These are phyloP conservation scores for Colistium nudipinnis DNA, from an alignment of 2,113 vertebrate species.

Conservation along the genomic window DNA sequence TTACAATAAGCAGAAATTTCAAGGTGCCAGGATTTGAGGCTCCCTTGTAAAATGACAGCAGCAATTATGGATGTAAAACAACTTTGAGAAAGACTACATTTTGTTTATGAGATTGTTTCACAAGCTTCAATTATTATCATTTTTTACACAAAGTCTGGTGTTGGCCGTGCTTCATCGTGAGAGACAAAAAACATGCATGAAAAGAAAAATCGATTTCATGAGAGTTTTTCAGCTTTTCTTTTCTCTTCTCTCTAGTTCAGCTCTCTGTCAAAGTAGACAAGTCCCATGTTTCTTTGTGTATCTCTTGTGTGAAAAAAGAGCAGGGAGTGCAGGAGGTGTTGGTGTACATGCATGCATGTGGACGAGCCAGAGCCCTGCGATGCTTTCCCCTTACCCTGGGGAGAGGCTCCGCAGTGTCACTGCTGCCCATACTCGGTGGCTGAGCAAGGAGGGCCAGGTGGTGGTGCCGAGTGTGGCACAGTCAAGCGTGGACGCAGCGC, in stretches of 20 bases:
- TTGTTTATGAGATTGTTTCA: conserved; percentile 9
- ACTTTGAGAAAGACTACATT: conserved; percentile 12
- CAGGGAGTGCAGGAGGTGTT: conserved; percentile 68
- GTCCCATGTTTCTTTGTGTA: conserved; percentile 58
- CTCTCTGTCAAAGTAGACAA: conserved; percentile 21
- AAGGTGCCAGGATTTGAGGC: not conserved
- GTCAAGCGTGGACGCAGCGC: conserved; percentile 92
- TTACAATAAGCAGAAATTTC: not conserved
- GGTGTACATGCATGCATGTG: conserved; percentile 80
- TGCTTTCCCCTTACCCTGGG: conserved; percentile 87
- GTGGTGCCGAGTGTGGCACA: conserved; percentile 93
- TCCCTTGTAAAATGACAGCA: not conserved
- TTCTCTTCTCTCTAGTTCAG: not conserved
- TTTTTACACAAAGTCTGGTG: not conserved
- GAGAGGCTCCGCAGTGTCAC: conserved; percentile 90
- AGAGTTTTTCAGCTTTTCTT: not conserved
- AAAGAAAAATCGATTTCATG: not conserved
- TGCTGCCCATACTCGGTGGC: conserved; percentile 95
- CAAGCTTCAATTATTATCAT: not conserved
- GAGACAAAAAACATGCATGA: not conserved
- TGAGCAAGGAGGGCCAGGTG: conserved; percentile 98
- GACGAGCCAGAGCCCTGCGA: conserved; percentile 55
- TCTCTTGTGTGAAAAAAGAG: conserved; percentile 69
- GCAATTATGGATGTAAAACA: conserved; percentile 1
- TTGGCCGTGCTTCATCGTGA: conserved; percentile 4